Conservation (phyloP, 1,140 invertebrate genomes). For the Plodia interpunctella region DNA sequence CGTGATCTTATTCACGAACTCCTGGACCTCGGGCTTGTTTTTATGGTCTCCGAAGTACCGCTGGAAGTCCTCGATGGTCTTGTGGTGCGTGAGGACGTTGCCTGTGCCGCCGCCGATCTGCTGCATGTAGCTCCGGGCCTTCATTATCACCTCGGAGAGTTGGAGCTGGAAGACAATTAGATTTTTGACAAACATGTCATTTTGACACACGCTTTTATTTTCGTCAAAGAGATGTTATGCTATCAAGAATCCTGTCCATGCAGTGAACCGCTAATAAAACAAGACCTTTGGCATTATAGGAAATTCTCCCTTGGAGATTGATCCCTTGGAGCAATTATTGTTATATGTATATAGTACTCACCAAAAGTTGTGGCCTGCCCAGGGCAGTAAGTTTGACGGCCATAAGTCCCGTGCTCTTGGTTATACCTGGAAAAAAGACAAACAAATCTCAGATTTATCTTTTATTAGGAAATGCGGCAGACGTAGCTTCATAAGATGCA, state of each 20-base stretch:
- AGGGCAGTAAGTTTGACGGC: conserved; percentile 98
- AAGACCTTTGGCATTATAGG: no score
- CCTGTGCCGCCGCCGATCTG: conserved; percentile 89
- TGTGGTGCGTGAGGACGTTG: conserved; percentile 89
- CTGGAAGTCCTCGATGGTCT: conserved; percentile 91
- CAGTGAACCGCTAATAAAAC: no score
- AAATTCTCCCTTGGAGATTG: no score
- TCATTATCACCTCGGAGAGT: conserved; percentile 97
- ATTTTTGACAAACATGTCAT: no score
- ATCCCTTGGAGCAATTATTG: no score
- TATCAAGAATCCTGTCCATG: no score
- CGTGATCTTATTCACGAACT: conserved; percentile 94
- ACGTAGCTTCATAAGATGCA: no score
- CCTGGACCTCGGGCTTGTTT: conserved; percentile 86
- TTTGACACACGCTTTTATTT: no score
- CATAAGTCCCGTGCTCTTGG: conserved; percentile 96
- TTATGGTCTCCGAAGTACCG: conserved; percentile 89
- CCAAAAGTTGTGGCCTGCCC: conserved; percentile 96
- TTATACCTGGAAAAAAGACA: conserved; percentile 84
- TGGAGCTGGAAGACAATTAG: conserved; percentile 84
- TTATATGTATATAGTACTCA: conserved; percentile 76
- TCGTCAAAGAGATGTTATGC: no score
- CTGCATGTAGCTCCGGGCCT: conserved; percentile 94
- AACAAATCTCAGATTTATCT: no score
- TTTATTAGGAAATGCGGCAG: no score